Evolutionary conservation across 2,888 invertebrate genomes (phyloP).

Genomic region (Anoplius nigerrimus): DNA sequence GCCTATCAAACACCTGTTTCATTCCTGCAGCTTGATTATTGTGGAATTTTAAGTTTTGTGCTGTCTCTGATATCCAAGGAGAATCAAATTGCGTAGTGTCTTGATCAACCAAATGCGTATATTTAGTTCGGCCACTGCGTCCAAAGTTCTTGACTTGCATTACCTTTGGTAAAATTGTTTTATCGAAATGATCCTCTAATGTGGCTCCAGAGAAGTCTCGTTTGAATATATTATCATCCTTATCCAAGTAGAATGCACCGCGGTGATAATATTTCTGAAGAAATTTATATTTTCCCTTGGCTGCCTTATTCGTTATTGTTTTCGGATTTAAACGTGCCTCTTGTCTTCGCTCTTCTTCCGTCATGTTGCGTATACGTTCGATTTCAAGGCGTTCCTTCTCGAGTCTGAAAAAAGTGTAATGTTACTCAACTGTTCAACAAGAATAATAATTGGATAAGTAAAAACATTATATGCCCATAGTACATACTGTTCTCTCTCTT

Average conservation of each 20-base stretch:
- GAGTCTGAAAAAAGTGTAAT: constrained; percentile 77
- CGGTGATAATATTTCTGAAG: constrained; percentile 99
- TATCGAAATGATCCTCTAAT: constrained; percentile 99
- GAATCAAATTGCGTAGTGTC: constrained; percentile 99
- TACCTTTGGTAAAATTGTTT: constrained; percentile 98
- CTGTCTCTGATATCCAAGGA: constrained; percentile 95
- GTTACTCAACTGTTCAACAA: not conserved
- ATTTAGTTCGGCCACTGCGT: constrained; percentile 98
- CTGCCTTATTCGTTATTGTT: constrained; percentile 92
- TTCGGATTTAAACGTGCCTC: constrained; percentile 95
- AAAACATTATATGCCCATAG: constrained; percentile 1
- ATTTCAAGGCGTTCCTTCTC: constrained; percentile 93
- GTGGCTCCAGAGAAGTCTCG: constrained; percentile 97
- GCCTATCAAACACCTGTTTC: constrained; percentile 94
- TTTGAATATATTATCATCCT: constrained; percentile 92
- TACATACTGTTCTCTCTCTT: constrained; percentile 94
- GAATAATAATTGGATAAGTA: constrained; percentile 12
- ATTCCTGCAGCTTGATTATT: constrained; percentile 93
- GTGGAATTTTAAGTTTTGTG: constrained; percentile 91
- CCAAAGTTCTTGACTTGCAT: constrained; percentile 99
- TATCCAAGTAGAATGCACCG: constrained; percentile 98
- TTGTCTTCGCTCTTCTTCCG: constrained; percentile 95
- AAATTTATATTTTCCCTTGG: constrained; percentile 99
- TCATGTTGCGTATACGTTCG: constrained; percentile 93
- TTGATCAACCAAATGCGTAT: constrained; percentile 99